Percentiles rank a stretch among this genome's conserved stretches.
These are phyloP conservation scores for Plutomurus gul DNA, from an alignment of 1,140 invertebrate genomes.

Conservation along the genomic window DNA sequence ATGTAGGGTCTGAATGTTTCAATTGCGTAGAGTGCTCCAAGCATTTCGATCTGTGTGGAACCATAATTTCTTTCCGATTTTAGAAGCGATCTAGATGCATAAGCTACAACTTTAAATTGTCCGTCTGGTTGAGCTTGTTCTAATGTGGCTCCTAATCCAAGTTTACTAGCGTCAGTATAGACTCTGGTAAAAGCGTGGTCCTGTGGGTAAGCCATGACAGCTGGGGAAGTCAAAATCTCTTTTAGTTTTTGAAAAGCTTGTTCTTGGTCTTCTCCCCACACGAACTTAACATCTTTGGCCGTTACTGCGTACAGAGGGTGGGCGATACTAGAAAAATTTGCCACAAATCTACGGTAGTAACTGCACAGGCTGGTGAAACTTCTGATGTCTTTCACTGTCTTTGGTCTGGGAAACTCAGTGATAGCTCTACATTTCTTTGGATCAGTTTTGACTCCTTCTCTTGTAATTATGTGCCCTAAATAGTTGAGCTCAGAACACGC, in stretches of 20 bases:
- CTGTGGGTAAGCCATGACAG: constrained; percentile 37
- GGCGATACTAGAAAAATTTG: neutral
- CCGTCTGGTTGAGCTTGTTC: constrained; percentile 39
- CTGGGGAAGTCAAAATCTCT: neutral
- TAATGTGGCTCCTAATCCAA: constrained; percentile 29
- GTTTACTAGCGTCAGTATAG: neutral
- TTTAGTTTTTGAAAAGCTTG: constrained; percentile 28
- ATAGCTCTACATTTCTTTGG: constrained; percentile 40
- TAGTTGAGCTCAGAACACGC: constrained; percentile 55
- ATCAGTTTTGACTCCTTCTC: constrained; percentile 56
- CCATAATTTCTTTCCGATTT: constrained; percentile 56
- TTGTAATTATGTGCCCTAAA: constrained; percentile 57
- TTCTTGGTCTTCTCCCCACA: neutral
- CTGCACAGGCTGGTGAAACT: constrained; percentile 27
- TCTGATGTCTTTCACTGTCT: constrained; percentile 12
- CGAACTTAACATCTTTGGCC: neutral
- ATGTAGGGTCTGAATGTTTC: constrained; percentile 57
- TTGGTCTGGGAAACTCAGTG: constrained; percentile 32
- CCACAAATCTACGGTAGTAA: constrained; percentile 14
- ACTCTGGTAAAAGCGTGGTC: neutral
- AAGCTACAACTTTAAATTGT: constrained; percentile 58
- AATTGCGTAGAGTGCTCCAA: constrained; percentile 58
- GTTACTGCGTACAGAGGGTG: constrained; percentile 50
- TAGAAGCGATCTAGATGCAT: constrained; percentile 57
- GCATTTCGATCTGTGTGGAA: constrained; percentile 58